These are phyloP conservation scores for Manis crassicaudata DNA, from an alignment of 2,797 vertebrate species.

Conservation along the genomic window DNA sequence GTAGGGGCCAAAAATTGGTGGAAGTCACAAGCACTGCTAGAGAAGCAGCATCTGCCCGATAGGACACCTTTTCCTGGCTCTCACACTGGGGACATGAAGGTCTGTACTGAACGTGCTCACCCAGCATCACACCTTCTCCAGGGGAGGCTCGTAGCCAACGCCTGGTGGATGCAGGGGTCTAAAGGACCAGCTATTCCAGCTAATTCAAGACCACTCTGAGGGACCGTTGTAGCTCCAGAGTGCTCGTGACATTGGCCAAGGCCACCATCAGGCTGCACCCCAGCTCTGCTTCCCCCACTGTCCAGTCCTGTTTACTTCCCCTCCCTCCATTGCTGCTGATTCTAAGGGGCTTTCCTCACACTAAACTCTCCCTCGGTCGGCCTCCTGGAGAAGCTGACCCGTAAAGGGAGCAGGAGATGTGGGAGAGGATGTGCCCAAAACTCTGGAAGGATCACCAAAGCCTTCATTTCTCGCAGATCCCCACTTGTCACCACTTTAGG, in stretches of 20 bases:
- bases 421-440: accelerated
- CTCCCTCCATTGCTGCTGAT: too few relatives aligned
- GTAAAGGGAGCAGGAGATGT: not conserved
- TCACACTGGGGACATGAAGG: accelerated
- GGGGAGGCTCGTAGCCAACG: accelerated
- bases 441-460: accelerated
- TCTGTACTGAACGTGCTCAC: too few relatives aligned
- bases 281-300: too few relatives aligned
- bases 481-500: too few relatives aligned
- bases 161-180: not conserved
- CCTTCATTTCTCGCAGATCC: not conserved
- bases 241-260: accelerated
- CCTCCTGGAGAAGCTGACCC: not conserved
- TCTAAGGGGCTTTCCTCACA: not conserved
- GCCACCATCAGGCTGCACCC: too few relatives aligned
- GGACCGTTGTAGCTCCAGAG: too few relatives aligned
- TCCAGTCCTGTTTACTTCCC: too few relatives aligned
- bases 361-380: not conserved
- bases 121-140: accelerated
- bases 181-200: not conserved
- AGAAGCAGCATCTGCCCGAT: not conserved
- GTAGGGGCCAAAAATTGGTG: not conserved
- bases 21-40: not conserved
- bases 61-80: too few relatives aligned
- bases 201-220: not conserved